Base-by-base conservation (phyloP, 2,888 invertebrate genomes). In the Lycocerus yunnanus region DNA sequence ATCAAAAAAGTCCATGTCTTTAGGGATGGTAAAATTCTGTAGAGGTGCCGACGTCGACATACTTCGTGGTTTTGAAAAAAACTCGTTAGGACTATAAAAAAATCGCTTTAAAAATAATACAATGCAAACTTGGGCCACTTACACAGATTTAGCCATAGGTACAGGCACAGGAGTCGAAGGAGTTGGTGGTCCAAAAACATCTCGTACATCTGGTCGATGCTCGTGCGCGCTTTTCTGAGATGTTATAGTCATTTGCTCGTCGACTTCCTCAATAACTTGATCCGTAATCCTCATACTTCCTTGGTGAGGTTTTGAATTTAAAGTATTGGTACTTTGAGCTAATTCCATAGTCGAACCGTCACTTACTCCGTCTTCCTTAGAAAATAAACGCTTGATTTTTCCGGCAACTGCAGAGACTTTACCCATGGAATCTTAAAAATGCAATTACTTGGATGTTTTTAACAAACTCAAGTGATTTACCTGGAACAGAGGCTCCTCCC, bases 161-260 rank as follows among this genome's bases (percentile, higher is more conserved):
- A 90, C 91, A 75, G 84, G 82, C 66, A 87, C 86, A 75, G 89
- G 89, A 3, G 83, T 73, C 3, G 87, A 85, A 2, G 85, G 83
- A 15, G 84, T 80, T 15, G 86, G 86, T 8, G 86, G 85, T 20
- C 88, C 84, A 84, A 93, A 93, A 77, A 93, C 84, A 80, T 90
- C 90, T 86, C 90, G 90, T 1, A 92, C 92, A 77, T 90, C 91
- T 1, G 93, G 93, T 75, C 91, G 90, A 84, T 81, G 85, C 76
- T 90, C 88, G 85, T 90, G 86, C 69, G 86, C 84, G 84, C 90
- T 85, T 83, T 88, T 86, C 81, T 92, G 91, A 63, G 95, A 95
- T 5, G 93, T 94, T 74, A 95, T 92, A 10, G 95, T 95, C 82
- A 92, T 89, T 85, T 95, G 95, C 83, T 95, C 95, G 83, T 95